phyloP scores from a whole-genome alignment of 1,140 invertebrate genomes.

The Anastatus disparis region DNA sequence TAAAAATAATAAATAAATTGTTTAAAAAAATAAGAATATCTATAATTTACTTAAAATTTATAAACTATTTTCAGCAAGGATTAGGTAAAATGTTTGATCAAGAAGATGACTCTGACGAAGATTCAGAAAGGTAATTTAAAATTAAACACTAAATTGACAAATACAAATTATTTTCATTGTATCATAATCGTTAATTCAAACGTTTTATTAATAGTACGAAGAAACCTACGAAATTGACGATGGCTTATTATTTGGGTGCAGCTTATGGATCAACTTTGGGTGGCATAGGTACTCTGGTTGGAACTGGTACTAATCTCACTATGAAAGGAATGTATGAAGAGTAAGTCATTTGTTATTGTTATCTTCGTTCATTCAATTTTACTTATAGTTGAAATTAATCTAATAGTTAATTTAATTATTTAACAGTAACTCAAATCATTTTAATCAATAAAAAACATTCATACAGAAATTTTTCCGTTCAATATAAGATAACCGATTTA shows the following conservation, averaged over 20 bases:
- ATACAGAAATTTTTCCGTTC: too few relatives aligned
- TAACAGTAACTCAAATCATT: too few relatives aligned
- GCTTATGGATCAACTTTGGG: slow-evolving; percentile 75
- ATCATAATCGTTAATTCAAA: not conserved
- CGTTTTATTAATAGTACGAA: slow-evolving; percentile 47
- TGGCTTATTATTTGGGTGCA: slow-evolving; percentile 70
- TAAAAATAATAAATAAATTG: not conserved
- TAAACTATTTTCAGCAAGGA: slow-evolving; percentile 59
- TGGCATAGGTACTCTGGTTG: slow-evolving; percentile 79
- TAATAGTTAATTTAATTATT: not conserved
- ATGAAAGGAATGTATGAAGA: slow-evolving; percentile 71
- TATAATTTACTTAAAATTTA: too few relatives aligned
- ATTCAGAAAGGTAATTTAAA: slow-evolving; percentile 27
- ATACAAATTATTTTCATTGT: too few relatives aligned
- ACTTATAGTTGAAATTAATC: too few relatives aligned
- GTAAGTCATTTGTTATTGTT: slow-evolving; percentile 61
- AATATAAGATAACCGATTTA: too few relatives aligned
- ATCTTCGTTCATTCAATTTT: too few relatives aligned
- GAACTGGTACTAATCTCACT: slow-evolving; percentile 77
- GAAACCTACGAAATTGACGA: slow-evolving; percentile 61
- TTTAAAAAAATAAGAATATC: slow-evolving; percentile 6
- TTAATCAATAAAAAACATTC: too few relatives aligned
- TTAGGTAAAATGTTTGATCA: slow-evolving; percentile 61
- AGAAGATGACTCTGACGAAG: slow-evolving; percentile 40
- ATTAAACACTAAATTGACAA: too few relatives aligned